phyloP scores from a whole-genome alignment of 2,888 invertebrate species.

The Erpobdella octoculata region DNA sequence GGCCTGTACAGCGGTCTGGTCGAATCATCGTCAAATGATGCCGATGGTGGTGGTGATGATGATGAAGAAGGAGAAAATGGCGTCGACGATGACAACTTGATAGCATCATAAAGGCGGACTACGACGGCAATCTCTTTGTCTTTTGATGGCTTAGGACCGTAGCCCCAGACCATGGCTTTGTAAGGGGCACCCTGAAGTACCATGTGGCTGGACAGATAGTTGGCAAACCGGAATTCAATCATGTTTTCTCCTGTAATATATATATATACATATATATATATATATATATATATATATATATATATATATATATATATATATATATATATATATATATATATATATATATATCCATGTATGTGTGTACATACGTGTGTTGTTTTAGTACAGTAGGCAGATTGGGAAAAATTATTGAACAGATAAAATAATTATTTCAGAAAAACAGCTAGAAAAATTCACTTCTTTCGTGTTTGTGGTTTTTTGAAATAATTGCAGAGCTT shows the following conservation, averaged over 20 bases:
- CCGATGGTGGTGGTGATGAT: not conserved
- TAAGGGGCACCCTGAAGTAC: slow-evolving; percentile 37
- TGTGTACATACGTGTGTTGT: not conserved
- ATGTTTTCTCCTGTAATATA: slow-evolving; percentile 23
- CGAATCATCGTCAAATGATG: not conserved
- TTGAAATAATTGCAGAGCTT: no score
- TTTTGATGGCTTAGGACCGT: slow-evolving; percentile 29
- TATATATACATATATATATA: no score
- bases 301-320: not conserved
- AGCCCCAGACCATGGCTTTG: slow-evolving; percentile 37
- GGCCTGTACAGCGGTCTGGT: not conserved
- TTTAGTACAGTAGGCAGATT: not conserved
- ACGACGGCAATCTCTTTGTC: slow-evolving; percentile 22
- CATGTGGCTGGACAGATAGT: slow-evolving; percentile 37
- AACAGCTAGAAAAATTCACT: no score
- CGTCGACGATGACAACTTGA: not conserved
- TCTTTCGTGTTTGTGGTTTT: no score
- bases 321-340: not conserved
- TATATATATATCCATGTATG: no score
- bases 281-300: not conserved
- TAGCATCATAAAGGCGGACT: slow-evolving; percentile 9
- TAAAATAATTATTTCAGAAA: no score
- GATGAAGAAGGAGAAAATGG: not conserved
- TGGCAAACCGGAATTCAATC: slow-evolving; percentile 35
- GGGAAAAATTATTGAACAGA: no score